These are phyloP conservation scores for Notamacropus eugenii DNA, from an alignment of 2,797 vertebrate species.

Conservation along the genomic window DNA sequence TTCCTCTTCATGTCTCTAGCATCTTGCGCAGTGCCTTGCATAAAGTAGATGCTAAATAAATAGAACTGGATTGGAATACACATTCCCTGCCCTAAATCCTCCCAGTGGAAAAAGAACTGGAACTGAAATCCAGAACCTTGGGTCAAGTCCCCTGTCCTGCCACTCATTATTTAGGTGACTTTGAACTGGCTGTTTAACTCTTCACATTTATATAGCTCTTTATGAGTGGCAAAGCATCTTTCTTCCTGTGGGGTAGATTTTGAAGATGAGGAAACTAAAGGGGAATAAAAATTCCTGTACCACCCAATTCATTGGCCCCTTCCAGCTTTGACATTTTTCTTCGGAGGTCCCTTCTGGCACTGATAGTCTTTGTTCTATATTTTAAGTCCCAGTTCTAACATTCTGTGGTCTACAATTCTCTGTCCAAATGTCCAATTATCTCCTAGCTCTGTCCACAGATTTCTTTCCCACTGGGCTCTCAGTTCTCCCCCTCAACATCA, in stretches of 20 bases:
- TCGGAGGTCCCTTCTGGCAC: neutral
- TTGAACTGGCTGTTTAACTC: neutral
- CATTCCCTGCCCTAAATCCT: neutral
- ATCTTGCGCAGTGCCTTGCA: neutral
- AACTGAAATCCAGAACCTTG: neutral
- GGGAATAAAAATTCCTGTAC: neutral
- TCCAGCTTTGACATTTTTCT: neutral
- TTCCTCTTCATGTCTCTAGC: neutral
- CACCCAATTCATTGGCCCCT: neutral
- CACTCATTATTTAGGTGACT: neutral
- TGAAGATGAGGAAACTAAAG: neutral
- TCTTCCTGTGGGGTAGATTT: neutral
- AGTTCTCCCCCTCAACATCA: neutral
- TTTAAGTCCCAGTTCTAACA: neutral
- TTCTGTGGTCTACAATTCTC: neutral
- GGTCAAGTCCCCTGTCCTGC: too few species aligned
- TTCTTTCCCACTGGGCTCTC: neutral
- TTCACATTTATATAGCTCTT: neutral
- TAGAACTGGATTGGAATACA: neutral
- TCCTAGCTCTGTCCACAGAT: neutral
- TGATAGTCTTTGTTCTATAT: neutral
- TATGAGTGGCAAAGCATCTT: neutral
- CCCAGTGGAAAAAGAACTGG: neutral
- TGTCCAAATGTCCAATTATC: neutral
- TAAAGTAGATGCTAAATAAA: neutral